Evolutionary conservation across 2,113 vertebrate species (phyloP), one percentile per base, ranked within the genome.

Genomic region (Callocephalon fimbriatum): DNA sequence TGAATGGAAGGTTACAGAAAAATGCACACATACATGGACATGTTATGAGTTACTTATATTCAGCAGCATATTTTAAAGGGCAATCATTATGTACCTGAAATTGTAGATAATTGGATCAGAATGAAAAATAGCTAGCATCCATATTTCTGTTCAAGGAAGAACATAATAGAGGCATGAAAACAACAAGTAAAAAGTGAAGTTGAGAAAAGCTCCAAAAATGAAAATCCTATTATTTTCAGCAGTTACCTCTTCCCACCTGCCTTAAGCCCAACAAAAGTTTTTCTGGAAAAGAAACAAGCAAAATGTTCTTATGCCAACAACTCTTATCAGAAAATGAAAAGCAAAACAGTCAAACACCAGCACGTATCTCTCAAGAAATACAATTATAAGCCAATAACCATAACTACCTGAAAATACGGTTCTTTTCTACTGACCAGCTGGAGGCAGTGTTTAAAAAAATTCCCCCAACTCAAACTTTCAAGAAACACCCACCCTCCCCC

Each of bases 1-100:
- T 99, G 98, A 95, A 91, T 27, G 44, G 31, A 93, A 85, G 78
- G 97, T 98, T 98, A 99, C 98, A 98, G 98, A 98, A 91, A 98
- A 96, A 91, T 17, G 76, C 73, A 95, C 80, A 88, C 32, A 20
- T 19, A 83, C 5, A 47, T 18, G 23, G 59, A 71, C 59, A 72
- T 26, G 29, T 27, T n/a, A 67, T 5, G 12, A 40, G 31, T 84
- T 53, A 62, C 37, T 85, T 50, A 13, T 10, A 86, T 59, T 9
- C 78, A 61, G 38, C 35, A 75, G 40, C 20, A 53, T 42, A 26
- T 65, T 72, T 86, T 75, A 86, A 82, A 80, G 26, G 44, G 35
- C 70, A 80, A 31, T 54, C 14, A 50, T 51, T n/a, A 54, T 22
- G n/a, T 66, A 62, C 45, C 25, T 63, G 77, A 90, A 81, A 65